These are phyloP conservation scores for Dendrocincla tyrannina DNA, from an alignment of 2,797 vertebrate species.

Conservation along the genomic window DNA sequence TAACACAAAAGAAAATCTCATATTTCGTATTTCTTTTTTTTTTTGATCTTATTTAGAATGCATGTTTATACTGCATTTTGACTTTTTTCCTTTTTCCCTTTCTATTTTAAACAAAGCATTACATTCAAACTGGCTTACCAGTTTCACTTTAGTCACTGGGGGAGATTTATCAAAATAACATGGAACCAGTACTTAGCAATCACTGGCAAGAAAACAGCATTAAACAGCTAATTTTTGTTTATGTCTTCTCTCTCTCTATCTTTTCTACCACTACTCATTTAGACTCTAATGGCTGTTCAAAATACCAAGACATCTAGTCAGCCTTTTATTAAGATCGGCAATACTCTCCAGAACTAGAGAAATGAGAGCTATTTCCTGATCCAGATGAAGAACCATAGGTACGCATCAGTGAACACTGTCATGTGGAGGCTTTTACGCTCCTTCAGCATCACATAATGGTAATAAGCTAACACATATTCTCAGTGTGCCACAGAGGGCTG, in stretches of 20 bases:
- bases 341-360: background rate
- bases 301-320: background rate
- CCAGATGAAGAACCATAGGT: background rate
- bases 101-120: background rate
- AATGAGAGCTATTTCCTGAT: background rate
- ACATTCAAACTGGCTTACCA: background rate
- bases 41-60: background rate
- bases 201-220: background rate
- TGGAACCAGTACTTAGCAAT: background rate
- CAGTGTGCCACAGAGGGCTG: background rate
- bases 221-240: background rate
- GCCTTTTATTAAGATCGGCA: background rate
- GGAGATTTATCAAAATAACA: background rate
- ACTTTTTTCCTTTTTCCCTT: background rate
- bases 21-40: background rate
- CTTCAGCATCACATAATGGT: background rate
- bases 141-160: background rate
- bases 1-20: background rate
- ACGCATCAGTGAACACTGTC: background rate
- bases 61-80: background rate
- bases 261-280: background rate
- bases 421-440: background rate
- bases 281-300: background rate
- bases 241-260: background rate
- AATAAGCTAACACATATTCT: background rate